Base-by-base conservation (phyloP, 92 coral and sea anemone genomes). In the Zoanthus sansibaricus region DNA sequence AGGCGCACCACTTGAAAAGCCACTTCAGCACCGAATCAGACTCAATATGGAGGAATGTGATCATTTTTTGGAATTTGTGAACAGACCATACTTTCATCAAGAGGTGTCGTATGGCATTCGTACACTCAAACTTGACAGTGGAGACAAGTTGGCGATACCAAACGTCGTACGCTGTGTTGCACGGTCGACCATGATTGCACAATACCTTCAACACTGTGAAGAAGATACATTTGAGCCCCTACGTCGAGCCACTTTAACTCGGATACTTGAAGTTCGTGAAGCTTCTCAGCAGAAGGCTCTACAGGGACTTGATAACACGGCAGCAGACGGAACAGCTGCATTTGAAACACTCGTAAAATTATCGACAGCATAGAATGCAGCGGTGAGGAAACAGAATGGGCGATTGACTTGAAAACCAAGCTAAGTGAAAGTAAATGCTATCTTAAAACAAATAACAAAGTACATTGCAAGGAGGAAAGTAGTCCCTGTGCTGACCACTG, bases 31-130 rank as follows among this genome's bases (percentile, higher is more conserved):
- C 78, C 75, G 91, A 56, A 76, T 88, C 17, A 74, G 83, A 42
- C 87, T 83, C 49, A 52, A 59, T 70, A 62, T 71, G 25, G 76
- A 59, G 31, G 83, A 88, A 83, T 71, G 55, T 7, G 67, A 62
- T 79, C 84, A 88, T 80, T 88, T 88, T 51, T 69, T 82, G 31
- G 88, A 82, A 8, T 88, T 88, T 83, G 68, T 82, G 17, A 83
- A 83, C 77, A 73, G 84, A 45, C 91, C 91, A 4, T 88, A 82
- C 66, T 88, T 88, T 82, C 48, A 88, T 54, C 91, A 83, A 51
- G 87, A 88, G 61, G 87, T 88, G 61, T 82, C 83, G 30, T 82
- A 82, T 32, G 91, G 91, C 44, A 82, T 76, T 21, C 76, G 83
- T 16, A 73, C 82, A 1, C 66, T 88, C 14, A 88, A 82, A 44